phyloP scores from a whole-genome alignment of 2,888 invertebrate genomes.

The Nephrotoma guestfalica region DNA sequence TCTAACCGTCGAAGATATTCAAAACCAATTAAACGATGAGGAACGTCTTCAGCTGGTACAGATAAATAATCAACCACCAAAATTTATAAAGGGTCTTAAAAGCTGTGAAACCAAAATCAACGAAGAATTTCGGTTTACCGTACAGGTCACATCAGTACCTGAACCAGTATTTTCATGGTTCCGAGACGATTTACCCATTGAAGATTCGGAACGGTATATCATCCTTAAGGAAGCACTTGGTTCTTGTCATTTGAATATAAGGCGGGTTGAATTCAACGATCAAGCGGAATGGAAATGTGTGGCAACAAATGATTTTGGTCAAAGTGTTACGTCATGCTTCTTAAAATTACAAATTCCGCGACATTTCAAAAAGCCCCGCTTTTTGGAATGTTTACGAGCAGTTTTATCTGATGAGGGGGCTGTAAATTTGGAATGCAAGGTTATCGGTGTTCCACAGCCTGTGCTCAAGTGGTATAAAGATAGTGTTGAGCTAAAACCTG shows the following conservation, averaged over 20 bases:
- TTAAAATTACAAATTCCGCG: conserved; percentile 71
- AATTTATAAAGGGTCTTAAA: conserved; percentile 65
- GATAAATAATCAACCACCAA: conserved; percentile 62
- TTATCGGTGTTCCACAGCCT: conserved; percentile 82
- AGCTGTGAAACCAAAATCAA: conserved; percentile 72
- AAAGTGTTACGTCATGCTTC: conserved; percentile 76
- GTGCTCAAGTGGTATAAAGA: conserved; percentile 88
- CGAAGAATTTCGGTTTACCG: conserved; percentile 63
- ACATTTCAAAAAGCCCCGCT: conserved; percentile 78
- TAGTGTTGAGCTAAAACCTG: conserved; percentile 74
- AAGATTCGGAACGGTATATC: conserved; percentile 51
- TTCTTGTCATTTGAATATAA: conserved; percentile 55
- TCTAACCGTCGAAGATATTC: conserved; percentile 78
- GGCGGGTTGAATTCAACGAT: conserved; percentile 62
- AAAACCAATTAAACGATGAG: conserved; percentile 76
- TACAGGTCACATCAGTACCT: conserved; percentile 69
- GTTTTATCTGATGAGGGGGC: conserved; percentile 70
- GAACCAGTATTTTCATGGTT: conserved; percentile 77
- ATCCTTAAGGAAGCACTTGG: conserved; percentile 54
- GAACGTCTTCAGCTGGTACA: conserved; percentile 48
- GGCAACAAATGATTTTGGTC: conserved; percentile 77
- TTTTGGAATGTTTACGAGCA: conserved; percentile 71
- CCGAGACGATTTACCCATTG: conserved; percentile 67
- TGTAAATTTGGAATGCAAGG: conserved; percentile 84
- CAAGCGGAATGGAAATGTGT: conserved; percentile 90